A percentile compares a stretch with the other conserved stretches of the same genome.
These are phyloP conservation scores for Promerops cafer DNA, from an alignment of 2,113 vertebrate species.

Conservation along the genomic window DNA sequence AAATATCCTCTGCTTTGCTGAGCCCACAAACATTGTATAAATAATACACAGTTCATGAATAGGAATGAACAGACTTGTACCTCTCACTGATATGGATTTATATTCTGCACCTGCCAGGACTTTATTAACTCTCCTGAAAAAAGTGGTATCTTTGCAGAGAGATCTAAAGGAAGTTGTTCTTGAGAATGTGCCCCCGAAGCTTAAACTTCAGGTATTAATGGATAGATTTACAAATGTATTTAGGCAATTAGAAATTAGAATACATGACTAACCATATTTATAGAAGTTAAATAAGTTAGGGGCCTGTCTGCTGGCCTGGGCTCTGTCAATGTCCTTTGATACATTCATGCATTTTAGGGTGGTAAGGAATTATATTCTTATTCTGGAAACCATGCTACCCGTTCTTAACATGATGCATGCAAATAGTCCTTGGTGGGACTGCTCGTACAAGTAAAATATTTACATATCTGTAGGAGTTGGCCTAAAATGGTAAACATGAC, in stretches of 20 bases:
- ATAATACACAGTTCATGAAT: conserved; percentile 60
- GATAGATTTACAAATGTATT: background rate
- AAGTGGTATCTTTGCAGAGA: conserved; percentile 22
- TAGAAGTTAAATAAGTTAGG: background rate
- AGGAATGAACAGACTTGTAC: conserved; percentile 27
- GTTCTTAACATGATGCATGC: background rate
- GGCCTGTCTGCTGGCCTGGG: background rate
- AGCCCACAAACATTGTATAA: conserved; percentile 55
- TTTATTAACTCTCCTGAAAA: conserved; percentile 28
- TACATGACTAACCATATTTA: background rate
- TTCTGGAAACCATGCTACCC: background rate
- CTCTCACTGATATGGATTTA: background rate
- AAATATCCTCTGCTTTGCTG: conserved; percentile 34
- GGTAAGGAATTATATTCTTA: background rate
- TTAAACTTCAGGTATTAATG: conserved; percentile 43
- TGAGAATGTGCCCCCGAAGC: conserved; percentile 47
- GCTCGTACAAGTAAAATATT: background rate
- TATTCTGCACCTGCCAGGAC: conserved; percentile 40
- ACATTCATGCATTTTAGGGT: background rate
- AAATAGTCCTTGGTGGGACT: background rate
- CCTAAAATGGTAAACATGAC: background rate
- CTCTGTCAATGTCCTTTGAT: background rate
- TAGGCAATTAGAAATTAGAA: conserved; percentile 5
- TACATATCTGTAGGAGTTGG: background rate
- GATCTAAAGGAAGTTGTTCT: conserved; percentile 16